phyloP scores from a whole-genome alignment of 2,797 vertebrate species.

The Myotis vivesi region DNA sequence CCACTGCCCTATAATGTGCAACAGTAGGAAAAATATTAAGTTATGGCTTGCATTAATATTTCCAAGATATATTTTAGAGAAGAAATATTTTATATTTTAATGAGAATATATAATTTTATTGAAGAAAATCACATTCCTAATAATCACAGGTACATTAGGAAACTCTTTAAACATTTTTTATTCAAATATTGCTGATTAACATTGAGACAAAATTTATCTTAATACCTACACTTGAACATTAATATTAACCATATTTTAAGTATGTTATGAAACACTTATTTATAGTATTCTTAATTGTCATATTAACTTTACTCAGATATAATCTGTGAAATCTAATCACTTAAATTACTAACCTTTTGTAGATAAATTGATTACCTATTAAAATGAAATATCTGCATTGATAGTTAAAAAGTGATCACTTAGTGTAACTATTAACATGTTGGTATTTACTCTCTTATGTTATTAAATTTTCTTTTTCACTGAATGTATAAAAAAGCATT shows the following conservation, averaged over 20 bases:
- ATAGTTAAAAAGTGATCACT: constrained; percentile 7
- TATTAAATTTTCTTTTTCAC: constrained; percentile 29
- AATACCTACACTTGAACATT: not conserved
- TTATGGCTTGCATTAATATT: not conserved
- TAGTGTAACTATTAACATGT: not conserved
- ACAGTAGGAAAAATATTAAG: not conserved
- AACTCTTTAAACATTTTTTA: not conserved
- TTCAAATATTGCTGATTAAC: not conserved
- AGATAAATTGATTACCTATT: not conserved
- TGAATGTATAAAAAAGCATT: not conserved
- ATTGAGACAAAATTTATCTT: not conserved
- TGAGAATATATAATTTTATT: not conserved
- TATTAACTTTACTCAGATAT: not conserved
- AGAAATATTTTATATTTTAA: not conserved
- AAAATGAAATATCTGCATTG: constrained; percentile 3
- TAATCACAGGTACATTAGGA: not conserved
- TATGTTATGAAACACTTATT: not conserved
- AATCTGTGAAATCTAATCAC: not conserved
- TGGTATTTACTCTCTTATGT: not conserved
- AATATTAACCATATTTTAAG: not conserved
- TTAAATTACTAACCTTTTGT: not conserved
- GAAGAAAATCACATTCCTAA: not conserved
- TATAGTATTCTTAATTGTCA: not conserved
- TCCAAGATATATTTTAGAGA: not conserved
- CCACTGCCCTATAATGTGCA: not conserved